A percentile compares a stretch with the other conserved stretches of the same genome.
These are phyloP conservation scores for Pseudolaguvia tuberculata DNA, from an alignment of 2,113 vertebrate genomes.

Conservation along the genomic window DNA sequence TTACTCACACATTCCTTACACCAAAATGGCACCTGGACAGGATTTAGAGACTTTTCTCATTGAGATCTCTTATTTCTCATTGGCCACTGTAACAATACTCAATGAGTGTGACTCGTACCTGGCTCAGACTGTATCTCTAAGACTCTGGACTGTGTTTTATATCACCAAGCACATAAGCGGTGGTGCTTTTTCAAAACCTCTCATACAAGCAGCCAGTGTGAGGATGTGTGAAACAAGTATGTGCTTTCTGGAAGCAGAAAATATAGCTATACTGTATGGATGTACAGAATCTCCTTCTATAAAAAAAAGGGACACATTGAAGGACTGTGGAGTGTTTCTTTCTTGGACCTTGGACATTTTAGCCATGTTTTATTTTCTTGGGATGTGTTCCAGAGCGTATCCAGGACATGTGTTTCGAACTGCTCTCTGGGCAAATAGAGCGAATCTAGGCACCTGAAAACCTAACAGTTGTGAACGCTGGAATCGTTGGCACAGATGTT, in stretches of 20 bases:
- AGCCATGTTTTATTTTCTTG: slow-evolving; percentile 9
- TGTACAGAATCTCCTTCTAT: slow-evolving; percentile 3
- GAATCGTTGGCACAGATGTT: slow-evolving; percentile 56
- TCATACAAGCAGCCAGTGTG: slow-evolving; percentile 38
- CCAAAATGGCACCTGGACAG: slow-evolving; percentile 45
- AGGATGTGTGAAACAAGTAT: slow-evolving; percentile 31
- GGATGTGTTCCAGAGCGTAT: slow-evolving; percentile 26
- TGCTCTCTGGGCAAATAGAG: slow-evolving; percentile 38
- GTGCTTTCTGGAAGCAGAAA: slow-evolving; percentile 24
- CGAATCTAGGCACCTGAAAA: slow-evolving; percentile 21
- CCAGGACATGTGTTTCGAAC: slow-evolving; percentile 14
- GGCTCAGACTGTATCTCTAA: slow-evolving; percentile 3
- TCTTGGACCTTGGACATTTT: slow-evolving; percentile 28
- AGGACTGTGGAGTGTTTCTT: slow-evolving; percentile 43
- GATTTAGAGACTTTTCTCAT: slow-evolving; percentile 29
- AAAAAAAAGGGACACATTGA: slow-evolving; percentile 51
- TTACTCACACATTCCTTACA: slow-evolving; percentile 66
- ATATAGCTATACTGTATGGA: neutral
- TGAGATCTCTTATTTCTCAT: slow-evolving; percentile 33
- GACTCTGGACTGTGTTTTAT: slow-evolving; percentile 38
- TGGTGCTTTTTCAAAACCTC: slow-evolving; percentile 29
- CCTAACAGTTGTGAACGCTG: slow-evolving; percentile 53
- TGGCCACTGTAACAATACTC: slow-evolving; percentile 35
- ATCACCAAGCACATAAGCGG: slow-evolving; percentile 63
- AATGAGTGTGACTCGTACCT: slow-evolving; percentile 27